Base-by-base conservation (phyloP, 2,113 vertebrate genomes). In the Coturnix japonica region DNA sequence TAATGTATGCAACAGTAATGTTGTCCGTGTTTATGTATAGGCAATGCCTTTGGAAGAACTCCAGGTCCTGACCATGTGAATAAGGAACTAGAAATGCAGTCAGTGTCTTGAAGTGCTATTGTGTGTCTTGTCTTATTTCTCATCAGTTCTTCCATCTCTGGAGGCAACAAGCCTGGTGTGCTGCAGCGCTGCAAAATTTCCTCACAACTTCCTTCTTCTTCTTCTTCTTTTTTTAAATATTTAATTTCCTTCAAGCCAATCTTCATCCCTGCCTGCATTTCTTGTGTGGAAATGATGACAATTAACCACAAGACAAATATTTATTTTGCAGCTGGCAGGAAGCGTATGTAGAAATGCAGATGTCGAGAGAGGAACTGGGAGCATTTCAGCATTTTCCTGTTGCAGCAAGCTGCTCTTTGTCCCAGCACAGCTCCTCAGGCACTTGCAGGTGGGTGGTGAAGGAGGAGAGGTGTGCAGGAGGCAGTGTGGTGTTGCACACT, bases 311-410 rank as follows among this genome's bases (percentile, higher is more conserved):
- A 28, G 84, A 30, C 23, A 59, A 53, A 30, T 60, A 7, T 70
- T 80, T 71, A 18, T 49, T 33, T n/a, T 47, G 9, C 88, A 90
- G 94, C 90, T 94, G 92, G 16, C 90, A 90, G 95, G 90, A 90
- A 90, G 37, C 61, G 10, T 0, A 2, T 25, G 44, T 70, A 21
- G 25, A 66, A 83, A 37, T 9, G 76, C 85, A 63, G 56, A 77
- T 88, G 64, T 2, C 1, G 1, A 12, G 26, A 46, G 47, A 37
- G 79, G 63, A 60, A 81, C 2, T 9, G 1, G 28, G 64, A 20
- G 11, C 2, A 1, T 8, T 75, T 39, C 26, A 30, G 20, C 44
- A 2, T n/a, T 69, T 85, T 61, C 17, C 35, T 74, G 31, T 59
- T 72, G 51, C 13, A 56, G 31, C 16, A 66, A 43, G 19, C 78